Conservation (phyloP, 2,888 invertebrate species). For the Drosophila longiperda region DNA sequence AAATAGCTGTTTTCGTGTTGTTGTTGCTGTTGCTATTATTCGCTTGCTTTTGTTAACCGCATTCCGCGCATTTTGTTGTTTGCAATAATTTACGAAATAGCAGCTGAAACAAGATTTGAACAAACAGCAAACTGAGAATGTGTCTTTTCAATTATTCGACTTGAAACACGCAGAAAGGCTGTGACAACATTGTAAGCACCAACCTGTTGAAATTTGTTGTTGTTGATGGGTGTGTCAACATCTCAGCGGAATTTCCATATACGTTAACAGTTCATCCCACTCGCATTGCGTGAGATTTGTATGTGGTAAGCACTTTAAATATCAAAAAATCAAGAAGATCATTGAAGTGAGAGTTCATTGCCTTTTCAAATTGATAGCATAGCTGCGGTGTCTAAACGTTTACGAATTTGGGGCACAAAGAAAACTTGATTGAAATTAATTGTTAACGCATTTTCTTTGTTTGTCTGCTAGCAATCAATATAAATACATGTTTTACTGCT, state of each 20-base stretch:
- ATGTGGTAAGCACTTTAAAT: neutral
- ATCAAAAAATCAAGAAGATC: neutral
- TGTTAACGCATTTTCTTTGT: neutral
- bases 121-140: constrained; percentile 9
- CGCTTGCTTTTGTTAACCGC: constrained; percentile 56
- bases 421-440: neutral
- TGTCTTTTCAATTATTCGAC: neutral
- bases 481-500: neutral
- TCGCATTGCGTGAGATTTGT: neutral
- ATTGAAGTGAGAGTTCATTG: constrained; percentile 24
- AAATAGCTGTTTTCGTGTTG: constrained; percentile 18
- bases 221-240: constrained; percentile 16
- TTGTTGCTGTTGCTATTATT: constrained; percentile 1
- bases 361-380: constrained; percentile 11
- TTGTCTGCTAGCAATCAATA: neutral
- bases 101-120: constrained; percentile 44
- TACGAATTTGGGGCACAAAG: neutral
- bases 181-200: constrained; percentile 3
- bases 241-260: constrained; percentile 25
- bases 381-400: neutral
- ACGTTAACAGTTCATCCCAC: constrained; percentile 6
- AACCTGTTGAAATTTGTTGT: constrained; percentile 14
- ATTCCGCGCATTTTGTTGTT: constrained; percentile 62
- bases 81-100: constrained; percentile 64
- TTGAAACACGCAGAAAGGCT: neutral